These are phyloP conservation scores for Pseudomugil gertrudae DNA, from an alignment of 2,797 vertebrate genomes.

Conservation along the genomic window DNA sequence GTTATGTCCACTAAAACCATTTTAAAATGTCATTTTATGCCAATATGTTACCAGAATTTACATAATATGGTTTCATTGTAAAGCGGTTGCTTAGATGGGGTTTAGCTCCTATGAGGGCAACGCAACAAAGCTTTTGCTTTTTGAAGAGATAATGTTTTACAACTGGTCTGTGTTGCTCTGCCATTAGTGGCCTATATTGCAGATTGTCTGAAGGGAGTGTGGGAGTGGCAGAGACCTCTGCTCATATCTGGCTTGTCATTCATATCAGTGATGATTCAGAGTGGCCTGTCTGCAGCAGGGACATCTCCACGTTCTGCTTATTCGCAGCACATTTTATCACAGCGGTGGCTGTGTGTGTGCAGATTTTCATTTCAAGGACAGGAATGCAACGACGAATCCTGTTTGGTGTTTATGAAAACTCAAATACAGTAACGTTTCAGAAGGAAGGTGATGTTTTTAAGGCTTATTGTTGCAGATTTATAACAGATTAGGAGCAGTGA, in stretches of 20 bases:
- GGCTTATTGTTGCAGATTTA: neutral
- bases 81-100: conserved; percentile 21
- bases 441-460: neutral
- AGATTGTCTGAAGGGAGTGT: conserved; percentile 1
- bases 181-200: conserved; percentile 9
- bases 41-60: neutral
- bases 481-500: neutral
- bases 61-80: conserved; percentile 12
- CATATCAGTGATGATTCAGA: conserved; percentile 31
- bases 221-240: conserved; percentile 10
- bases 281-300: conserved; percentile 13
- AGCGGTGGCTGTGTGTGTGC: neutral
- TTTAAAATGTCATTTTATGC: neutral
- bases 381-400: neutral
- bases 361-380: conserved; percentile 4
- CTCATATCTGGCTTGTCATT: conserved; percentile 39
- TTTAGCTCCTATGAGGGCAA: conserved; percentile 22
- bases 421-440: neutral
- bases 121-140: neutral
- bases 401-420: neutral
- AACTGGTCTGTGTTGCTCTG: neutral
- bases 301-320: conserved; percentile 35
- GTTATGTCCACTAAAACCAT: neutral
- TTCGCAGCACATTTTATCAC: conserved; percentile 9
- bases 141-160: conserved; percentile 16